Percentiles rank a stretch among this genome's conserved stretches.
Evolutionary conservation across 2,888 invertebrate genomes (phyloP).

Genomic region (Lacanobia wlatinum): DNA sequence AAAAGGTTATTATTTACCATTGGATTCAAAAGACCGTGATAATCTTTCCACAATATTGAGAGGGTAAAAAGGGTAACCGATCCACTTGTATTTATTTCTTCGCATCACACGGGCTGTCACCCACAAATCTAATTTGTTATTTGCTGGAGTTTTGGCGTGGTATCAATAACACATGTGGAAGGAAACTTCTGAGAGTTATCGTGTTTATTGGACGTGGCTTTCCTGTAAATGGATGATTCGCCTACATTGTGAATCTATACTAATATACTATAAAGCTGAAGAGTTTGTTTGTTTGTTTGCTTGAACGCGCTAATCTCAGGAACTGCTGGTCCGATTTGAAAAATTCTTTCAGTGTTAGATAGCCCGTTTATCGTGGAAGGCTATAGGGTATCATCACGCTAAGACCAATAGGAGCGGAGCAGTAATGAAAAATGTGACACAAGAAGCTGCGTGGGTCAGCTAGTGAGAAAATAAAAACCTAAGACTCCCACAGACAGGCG

Average conservation of each 20-base stretch:
- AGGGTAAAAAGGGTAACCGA: constrained; percentile 4
- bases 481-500: not conserved
- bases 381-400: too few relatives aligned
- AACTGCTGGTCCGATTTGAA: too few relatives aligned
- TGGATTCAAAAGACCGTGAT: constrained; percentile 4
- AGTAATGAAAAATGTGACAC: too few relatives aligned
- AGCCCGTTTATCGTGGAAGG: too few relatives aligned
- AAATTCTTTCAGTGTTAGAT: too few relatives aligned
- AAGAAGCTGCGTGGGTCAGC: too few relatives aligned
- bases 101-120: constrained; percentile 14
- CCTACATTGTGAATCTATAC: not conserved
- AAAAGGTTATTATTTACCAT: not conserved
- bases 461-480: not conserved
- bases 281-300: too few relatives aligned
- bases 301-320: too few relatives aligned
- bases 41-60: constrained; percentile 8
- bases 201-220: constrained; percentile 13
- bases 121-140: constrained; percentile 18
- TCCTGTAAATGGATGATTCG: not conserved
- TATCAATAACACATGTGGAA: constrained; percentile 20
- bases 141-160: not conserved
- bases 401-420: too few relatives aligned
- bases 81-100: constrained; percentile 10
- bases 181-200: constrained; percentile 8
- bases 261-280: too few relatives aligned